A percentile compares a stretch with the other conserved stretches of the same genome.
Conservation (phyloP, 2,113 vertebrate genomes). For the Kryptolebias marmoratus region DNA sequence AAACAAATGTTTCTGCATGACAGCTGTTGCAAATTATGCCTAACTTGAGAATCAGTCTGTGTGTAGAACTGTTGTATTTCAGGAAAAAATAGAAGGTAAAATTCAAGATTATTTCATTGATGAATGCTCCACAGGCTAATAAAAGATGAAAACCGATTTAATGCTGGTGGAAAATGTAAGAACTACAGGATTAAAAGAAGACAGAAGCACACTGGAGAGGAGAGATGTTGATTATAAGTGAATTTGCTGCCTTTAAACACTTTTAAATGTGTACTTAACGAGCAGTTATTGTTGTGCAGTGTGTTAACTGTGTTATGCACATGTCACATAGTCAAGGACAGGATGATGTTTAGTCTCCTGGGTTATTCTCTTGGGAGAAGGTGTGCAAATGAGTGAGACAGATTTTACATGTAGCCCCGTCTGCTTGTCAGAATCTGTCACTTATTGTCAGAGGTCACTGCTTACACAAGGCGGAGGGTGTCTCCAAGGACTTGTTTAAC, state of each 20-base stretch:
- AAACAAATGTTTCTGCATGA: constrained; percentile 31
- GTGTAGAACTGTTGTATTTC: constrained; percentile 10
- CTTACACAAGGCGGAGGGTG: constrained; percentile 62
- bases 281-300: constrained; percentile 4
- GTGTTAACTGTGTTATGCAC: constrained; percentile 7
- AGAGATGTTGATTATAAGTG: not conserved
- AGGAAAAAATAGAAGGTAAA: constrained; percentile 12
- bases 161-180: not conserved
- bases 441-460: constrained; percentile 76
- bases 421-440: constrained; percentile 76
- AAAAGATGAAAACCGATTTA: constrained; percentile 12
- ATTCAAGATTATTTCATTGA: constrained; percentile 6
- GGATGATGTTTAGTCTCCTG: constrained; percentile 38
- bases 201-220: not conserved
- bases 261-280: not conserved
- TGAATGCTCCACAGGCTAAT: not conserved
- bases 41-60: constrained; percentile 7
- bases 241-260: not conserved
- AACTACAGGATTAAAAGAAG: constrained; percentile 1
- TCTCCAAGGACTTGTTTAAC: constrained; percentile 66
- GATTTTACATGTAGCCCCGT: constrained; percentile 71
- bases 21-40: constrained; percentile 22
- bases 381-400: constrained; percentile 75
- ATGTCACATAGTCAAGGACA: constrained; percentile 31
- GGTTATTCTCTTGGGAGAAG: constrained; percentile 52